Evolutionary conservation across 1,140 invertebrate genomes (phyloP).

Genomic region (Drosophila pseudoananassae): DNA sequence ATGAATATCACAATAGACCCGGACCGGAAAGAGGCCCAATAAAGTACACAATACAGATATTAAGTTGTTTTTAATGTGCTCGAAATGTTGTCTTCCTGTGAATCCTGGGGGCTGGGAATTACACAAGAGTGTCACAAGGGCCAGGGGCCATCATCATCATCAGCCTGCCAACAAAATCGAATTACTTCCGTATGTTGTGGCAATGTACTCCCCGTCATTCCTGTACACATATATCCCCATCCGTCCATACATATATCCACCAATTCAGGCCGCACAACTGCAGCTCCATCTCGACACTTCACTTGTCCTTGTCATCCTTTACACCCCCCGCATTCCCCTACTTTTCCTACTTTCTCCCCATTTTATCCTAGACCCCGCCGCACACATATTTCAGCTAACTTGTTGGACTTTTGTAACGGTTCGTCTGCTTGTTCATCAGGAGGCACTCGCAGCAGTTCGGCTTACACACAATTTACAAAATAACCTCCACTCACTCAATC

Average conservation of each 20-base stretch:
- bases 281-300: slow-evolving; percentile 52
- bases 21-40: slow-evolving; percentile 39
- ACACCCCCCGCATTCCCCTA: slow-evolving; percentile 4
- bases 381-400: slow-evolving; percentile 46
- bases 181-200: slow-evolving; percentile 75
- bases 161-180: slow-evolving; percentile 70
- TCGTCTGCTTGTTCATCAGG: slow-evolving; percentile 54
- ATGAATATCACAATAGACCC: slow-evolving; percentile 25
- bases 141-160: slow-evolving; percentile 61
- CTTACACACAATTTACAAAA: slow-evolving; percentile 79
- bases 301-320: slow-evolving; percentile 55
- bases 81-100: slow-evolving; percentile 44
- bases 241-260: slow-evolving; percentile 21
- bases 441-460: slow-evolving; percentile 64
- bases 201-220: slow-evolving; percentile 37
- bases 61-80: slow-evolving; percentile 63
- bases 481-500: slow-evolving; percentile 53
- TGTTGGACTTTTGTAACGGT: slow-evolving; percentile 71
- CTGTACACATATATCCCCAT: slow-evolving; percentile 14
- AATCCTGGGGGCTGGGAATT: slow-evolving; percentile 27
- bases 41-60: slow-evolving; percentile 52
- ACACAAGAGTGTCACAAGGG: slow-evolving; percentile 56
- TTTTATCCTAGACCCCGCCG: slow-evolving; percentile 4
- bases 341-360: slow-evolving; percentile 1
- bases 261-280: slow-evolving; percentile 45